Percentiles rank a stretch among this genome's conserved stretches.
Conservation (phyloP, 2,888 invertebrate genomes). For the Calameuta idolon region DNA sequence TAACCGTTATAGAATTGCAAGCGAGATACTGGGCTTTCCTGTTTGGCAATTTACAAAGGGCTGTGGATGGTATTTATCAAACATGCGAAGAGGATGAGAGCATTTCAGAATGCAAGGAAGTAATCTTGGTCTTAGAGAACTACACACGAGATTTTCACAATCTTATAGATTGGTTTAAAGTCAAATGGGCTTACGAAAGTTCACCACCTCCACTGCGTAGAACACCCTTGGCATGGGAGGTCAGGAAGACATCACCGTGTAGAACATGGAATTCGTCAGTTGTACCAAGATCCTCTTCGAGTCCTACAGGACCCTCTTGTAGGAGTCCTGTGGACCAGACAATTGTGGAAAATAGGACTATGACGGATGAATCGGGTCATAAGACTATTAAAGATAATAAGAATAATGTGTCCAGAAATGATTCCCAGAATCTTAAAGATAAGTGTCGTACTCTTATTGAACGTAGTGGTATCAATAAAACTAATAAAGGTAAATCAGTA, state of each 20-base stretch:
- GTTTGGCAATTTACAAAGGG: constrained; percentile 92
- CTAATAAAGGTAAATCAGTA: constrained; percentile 45
- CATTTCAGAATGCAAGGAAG: constrained; percentile 95
- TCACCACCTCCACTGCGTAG: constrained; percentile 87
- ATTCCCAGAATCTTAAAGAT: constrained; percentile 42
- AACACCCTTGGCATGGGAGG: constrained; percentile 94
- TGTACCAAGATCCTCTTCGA: constrained; percentile 58
- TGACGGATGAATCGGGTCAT: constrained; percentile 54
- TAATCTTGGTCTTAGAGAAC: constrained; percentile 92
- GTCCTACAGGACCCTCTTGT: constrained; percentile 58
- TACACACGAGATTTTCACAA: constrained; percentile 95
- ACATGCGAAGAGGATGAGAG: constrained; percentile 96
- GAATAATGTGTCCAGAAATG: constrained; percentile 47
- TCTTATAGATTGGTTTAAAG: constrained; percentile 91
- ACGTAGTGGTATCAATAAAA: constrained; percentile 39
- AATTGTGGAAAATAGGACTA: constrained; percentile 59
- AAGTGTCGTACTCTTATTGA: constrained; percentile 42
- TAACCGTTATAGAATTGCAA: constrained; percentile 74
- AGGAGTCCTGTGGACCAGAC: constrained; percentile 63
- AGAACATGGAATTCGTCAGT: constrained; percentile 56
- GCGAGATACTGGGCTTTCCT: constrained; percentile 96
- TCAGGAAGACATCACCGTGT: constrained; percentile 82
- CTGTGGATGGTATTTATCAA: constrained; percentile 95
- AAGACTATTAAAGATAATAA: constrained; percentile 62
- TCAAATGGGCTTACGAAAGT: constrained; percentile 94